A percentile compares a stretch with the other conserved stretches of the same genome.
These are phyloP conservation scores for Lutraria rhynchaena DNA, from an alignment of 1,140 invertebrate genomes.

Conservation along the genomic window DNA sequence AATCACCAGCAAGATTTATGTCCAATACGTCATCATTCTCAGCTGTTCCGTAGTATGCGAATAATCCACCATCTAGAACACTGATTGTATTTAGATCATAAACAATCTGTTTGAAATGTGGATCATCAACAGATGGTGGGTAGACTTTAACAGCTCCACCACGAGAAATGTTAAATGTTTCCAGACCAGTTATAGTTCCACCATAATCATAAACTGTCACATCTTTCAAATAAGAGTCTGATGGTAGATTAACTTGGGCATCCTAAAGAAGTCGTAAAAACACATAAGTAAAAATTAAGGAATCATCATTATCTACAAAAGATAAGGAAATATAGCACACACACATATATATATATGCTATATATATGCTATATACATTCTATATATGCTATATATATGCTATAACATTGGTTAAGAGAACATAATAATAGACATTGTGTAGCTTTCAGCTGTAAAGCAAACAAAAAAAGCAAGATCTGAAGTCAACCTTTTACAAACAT, in stretches of 20 bases:
- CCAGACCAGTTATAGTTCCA: slow-evolving; percentile 67
- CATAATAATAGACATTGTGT: not conserved
- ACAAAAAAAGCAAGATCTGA: not conserved
- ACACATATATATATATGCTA: not conserved
- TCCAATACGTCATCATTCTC: slow-evolving; percentile 63
- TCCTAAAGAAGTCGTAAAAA: slow-evolving; percentile 41
- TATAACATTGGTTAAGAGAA: not conserved
- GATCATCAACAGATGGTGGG: slow-evolving; percentile 60
- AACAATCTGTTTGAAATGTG: slow-evolving; percentile 23
- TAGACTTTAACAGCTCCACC: slow-evolving; percentile 69
- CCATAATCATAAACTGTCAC: slow-evolving; percentile 68
- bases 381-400: slow-evolving; percentile 1
- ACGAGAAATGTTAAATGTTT: slow-evolving; percentile 72
- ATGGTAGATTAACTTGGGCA: slow-evolving; percentile 71
- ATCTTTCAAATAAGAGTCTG: slow-evolving; percentile 69
- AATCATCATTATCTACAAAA: not conserved
- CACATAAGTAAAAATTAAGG: not conserved
- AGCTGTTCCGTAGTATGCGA: slow-evolving; percentile 66
- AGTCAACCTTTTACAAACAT: not conserved
- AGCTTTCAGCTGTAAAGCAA: not conserved
- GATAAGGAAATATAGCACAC: not conserved
- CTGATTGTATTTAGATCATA: slow-evolving; percentile 69
- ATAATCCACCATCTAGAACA: slow-evolving; percentile 72
- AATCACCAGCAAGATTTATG: slow-evolving; percentile 62
- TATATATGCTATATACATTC: not conserved